These are phyloP conservation scores for Metellina segmentata DNA, from an alignment of 2,888 invertebrate genomes.

Conservation along the genomic window DNA sequence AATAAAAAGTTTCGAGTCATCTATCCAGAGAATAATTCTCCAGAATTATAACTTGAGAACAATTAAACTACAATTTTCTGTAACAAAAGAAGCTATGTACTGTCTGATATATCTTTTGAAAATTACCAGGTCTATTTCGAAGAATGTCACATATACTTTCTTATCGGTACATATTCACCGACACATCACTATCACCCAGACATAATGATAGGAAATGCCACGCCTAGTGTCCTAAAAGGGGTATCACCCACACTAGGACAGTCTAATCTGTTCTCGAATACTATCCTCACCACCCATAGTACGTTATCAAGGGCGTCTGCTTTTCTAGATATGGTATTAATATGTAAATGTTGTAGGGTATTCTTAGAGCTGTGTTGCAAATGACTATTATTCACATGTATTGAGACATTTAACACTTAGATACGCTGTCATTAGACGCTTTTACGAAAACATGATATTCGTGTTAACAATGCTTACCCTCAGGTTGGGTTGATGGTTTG, in stretches of 20 bases:
- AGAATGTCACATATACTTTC: too few species aligned
- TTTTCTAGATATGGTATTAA: neutral
- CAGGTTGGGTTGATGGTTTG: too few species aligned
- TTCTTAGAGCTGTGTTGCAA: slow-evolving; percentile 35
- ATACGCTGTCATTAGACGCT: too few species aligned
- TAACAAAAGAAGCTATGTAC: too few species aligned
- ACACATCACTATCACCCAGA: neutral
- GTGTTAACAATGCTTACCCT: too few species aligned
- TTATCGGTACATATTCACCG: neutral
- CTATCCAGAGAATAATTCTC: too few species aligned
- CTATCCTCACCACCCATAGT: neutral
- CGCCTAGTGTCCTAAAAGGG: neutral
- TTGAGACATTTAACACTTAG: neutral
- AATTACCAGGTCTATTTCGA: too few species aligned
- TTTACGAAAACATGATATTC: too few species aligned
- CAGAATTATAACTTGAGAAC: too few species aligned
- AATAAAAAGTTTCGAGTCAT: too few species aligned
- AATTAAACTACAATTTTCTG: too few species aligned
- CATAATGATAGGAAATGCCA: neutral
- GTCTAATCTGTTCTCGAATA: neutral
- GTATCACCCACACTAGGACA: neutral
- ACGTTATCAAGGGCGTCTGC: slow-evolving; percentile 49
- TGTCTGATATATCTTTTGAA: too few species aligned
- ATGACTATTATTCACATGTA: neutral
- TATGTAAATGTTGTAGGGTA: neutral